Conservation (phyloP, 2,113 vertebrate species). For the Xenopus borealis region DNA sequence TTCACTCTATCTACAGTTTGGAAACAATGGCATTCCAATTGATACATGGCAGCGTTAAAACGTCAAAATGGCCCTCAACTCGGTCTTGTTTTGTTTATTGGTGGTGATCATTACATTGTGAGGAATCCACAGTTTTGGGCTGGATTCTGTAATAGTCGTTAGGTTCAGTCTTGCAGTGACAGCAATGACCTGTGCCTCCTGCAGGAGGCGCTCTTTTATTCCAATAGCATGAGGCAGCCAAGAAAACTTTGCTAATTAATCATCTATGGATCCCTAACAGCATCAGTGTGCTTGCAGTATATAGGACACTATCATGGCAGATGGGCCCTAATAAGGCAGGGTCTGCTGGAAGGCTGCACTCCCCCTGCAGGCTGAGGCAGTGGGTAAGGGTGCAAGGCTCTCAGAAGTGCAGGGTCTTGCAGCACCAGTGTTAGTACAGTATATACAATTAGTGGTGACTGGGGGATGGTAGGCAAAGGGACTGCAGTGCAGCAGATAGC, state of each 20-base stretch:
- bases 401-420: too few species aligned
- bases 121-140: too few species aligned
- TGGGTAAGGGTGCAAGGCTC: too few species aligned
- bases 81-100: too few species aligned
- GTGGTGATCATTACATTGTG: too few species aligned
- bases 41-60: too few species aligned
- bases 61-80: too few species aligned
- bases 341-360: too few species aligned
- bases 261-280: constrained; percentile 28
- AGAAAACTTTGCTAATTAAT: constrained; percentile 34
- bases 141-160: too few species aligned
- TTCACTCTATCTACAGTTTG: too few species aligned
- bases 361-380: too few species aligned
- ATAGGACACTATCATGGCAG: background rate
- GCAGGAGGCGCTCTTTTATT: constrained; percentile 52
- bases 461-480: constrained; percentile 8
- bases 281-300: constrained; percentile 21
- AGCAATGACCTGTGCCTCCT: constrained; percentile 49
- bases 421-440: constrained; percentile 3
- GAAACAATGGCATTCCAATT: too few species aligned
- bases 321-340: background rate
- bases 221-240: background rate
- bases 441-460: background rate
- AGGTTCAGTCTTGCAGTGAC: background rate
- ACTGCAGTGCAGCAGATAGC: constrained; percentile 47